Base-by-base conservation (phyloP, 2,113 vertebrate genomes). In the Balaeniceps rex region DNA sequence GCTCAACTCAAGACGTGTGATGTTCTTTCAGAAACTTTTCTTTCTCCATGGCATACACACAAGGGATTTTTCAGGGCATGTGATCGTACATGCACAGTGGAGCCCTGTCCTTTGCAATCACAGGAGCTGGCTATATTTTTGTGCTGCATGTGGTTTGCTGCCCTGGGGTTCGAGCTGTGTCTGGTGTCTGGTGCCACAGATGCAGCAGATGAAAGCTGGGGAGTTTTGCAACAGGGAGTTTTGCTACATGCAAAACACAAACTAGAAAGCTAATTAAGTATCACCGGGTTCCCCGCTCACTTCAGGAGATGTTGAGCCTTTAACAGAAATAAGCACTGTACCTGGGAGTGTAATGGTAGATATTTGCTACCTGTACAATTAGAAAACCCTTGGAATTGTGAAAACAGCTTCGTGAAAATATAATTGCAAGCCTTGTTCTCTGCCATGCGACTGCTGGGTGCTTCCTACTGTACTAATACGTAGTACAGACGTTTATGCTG, bases 361-460 rank as follows among this genome's bases (percentile, higher is more conserved):
- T 93, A 94, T 81, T 97, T 98, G 68, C 85, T 97, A 79, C 77
- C 54, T 87, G 87, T 81, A 83, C 42, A 95, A 82, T 94, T 94
- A 90, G 64, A 88, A 94, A 90, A 61, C 12, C 29, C 82, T 92
- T 22, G 17, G 34, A 61, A 80, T 81, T 9, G 24, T 55, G 61
- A 60, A 74, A 95, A 75, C 17, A 93, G 78, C 54, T 91, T 81
- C 51, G 38, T 81, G 80, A 96, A 94, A 88, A 77, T 83, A 87
- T 16, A 60, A 19, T 40, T 54, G 42, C 72, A 80, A 88, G 68
- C 49, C 65, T 87, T 81, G 63, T 57, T 47, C 46, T 72, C 46
- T 82, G 66, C 83, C 63, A 42, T 64, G 18, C 1, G 0, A 75
- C 83, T 71, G 46, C 44, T 93, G 91, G 70, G 90, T 96, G 94